Evolutionary conservation across 2,113 vertebrate species (phyloP), one percentile per base, ranked within the genome.

Genomic region (Mohoua ochrocephala): DNA sequence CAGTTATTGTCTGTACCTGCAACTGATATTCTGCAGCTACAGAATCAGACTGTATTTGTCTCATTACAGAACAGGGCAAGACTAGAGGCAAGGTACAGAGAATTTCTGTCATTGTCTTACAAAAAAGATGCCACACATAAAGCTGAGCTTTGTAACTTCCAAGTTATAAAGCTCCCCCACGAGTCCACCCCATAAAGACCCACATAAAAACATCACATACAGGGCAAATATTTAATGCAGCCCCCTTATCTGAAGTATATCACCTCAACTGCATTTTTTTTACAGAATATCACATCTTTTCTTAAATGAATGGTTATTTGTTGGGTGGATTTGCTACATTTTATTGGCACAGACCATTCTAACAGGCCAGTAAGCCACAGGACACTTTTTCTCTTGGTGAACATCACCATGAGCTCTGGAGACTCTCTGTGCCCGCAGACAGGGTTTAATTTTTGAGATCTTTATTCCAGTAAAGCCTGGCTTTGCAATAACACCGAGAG

Each of bases 11-110:
- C 23, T 59, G 9, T 13, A 37, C 6, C 64, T 56, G 50, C 57
- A 52, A 6, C 0, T 70, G 60, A 16, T 24, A 22, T 12, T 59
- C 27, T 28, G 0, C 0, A 52, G 30, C 27, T 42, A 56, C 53
- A 57, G 44, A 76, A 81, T 21, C 33, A 39, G 9, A 30, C 2
- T 10, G 1, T 3, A 8, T 7, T 20, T 39, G 21, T 30, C 26
- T 50, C 52, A 10, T 18, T 19, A 39, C 4, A 67, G 15, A 50
- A 52, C n/a, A 69, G 6, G 15, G n/a, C 28, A 80, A 54, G 70
- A 56, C 49, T 6, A 22, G 15, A 65, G 9, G 22, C 24, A 71
- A 69, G 0, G 7, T 5, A 57, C n/a, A 84, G 17, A 39, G 12
- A 3, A 11, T 50, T 87, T 77, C 45, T 23, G 70, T 2, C 27